phyloP scores from a whole-genome alignment of 2,113 vertebrate genomes.

The Columba livia region DNA sequence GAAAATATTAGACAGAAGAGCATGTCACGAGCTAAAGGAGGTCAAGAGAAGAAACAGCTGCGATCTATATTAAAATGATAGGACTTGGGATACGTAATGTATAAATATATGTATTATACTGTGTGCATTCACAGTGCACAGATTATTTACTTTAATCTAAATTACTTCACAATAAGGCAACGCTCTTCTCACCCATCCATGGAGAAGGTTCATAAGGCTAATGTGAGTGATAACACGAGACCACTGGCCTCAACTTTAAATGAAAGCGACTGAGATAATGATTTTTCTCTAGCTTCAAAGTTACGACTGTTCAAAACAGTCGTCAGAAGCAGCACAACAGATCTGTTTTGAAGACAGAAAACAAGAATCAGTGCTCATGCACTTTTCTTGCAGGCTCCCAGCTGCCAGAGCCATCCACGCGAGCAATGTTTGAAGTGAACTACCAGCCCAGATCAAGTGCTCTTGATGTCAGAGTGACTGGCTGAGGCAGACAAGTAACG shows the following conservation, averaged over 20 bases:
- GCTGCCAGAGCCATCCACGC: constrained; percentile 59
- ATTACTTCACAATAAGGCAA: background rate
- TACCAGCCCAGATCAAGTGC: constrained; percentile 68
- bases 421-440: constrained; percentile 64
- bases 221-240: constrained; percentile 13
- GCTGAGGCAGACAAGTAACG: constrained; percentile 34
- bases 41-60: background rate
- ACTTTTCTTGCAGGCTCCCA: constrained; percentile 50
- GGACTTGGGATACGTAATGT: background rate
- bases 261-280: background rate
- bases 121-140: background rate
- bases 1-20: background rate
- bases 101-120: background rate
- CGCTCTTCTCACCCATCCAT: background rate
- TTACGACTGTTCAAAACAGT: constrained; percentile 55
- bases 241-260: constrained; percentile 35
- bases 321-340: constrained; percentile 46
- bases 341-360: constrained; percentile 64
- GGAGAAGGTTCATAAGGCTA: constrained; percentile 33
- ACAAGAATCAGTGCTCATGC: constrained; percentile 61
- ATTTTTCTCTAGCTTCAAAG: constrained; percentile 61
- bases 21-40: background rate
- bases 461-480: constrained; percentile 57
- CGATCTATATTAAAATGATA: background rate
- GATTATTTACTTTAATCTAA: background rate